Conservation (phyloP, 2,113 vertebrate species). For the Pteronura brasiliensis region DNA sequence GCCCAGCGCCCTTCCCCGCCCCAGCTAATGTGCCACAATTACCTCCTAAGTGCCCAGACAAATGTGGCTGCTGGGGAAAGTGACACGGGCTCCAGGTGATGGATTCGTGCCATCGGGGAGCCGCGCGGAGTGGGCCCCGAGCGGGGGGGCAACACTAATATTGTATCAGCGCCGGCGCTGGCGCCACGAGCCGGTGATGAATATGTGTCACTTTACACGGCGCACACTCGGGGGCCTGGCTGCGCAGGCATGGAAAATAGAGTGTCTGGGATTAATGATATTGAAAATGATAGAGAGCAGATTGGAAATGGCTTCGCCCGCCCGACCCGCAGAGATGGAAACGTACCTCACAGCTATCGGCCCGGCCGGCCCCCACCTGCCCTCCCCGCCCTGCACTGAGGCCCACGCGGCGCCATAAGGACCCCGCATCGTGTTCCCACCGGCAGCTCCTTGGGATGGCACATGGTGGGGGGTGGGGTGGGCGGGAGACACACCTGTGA, state of each 20-base stretch:
- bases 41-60: constrained; percentile 99
- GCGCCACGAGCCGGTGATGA: constrained; percentile 89
- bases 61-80: constrained; percentile 95
- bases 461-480: not conserved
- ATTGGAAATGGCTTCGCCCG: constrained; percentile 98
- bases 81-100: constrained; percentile 99
- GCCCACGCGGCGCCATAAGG: not conserved
- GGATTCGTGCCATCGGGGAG: constrained; percentile 96
- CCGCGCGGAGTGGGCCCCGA: constrained; percentile 78
- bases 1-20: constrained; percentile 67
- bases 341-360: constrained; percentile 89
- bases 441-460: not conserved
- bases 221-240: constrained; percentile 90
- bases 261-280: constrained; percentile 98
- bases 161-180: constrained; percentile 89
- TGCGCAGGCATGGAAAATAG: constrained; percentile 97
- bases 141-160: constrained; percentile 95
- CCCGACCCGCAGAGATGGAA: constrained; percentile 94
- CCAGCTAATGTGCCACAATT: constrained; percentile 99
- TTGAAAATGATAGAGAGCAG: constrained; percentile 99
- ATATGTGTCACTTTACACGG: constrained; percentile 92
- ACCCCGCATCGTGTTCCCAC: not conserved
- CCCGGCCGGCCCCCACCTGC: constrained; percentile 75
- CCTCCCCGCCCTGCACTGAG: not conserved
- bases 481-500: not conserved